Base-by-base conservation (phyloP, 37 sponge, comb jelly and placozoan species). In the Oopsacas minuta region DNA sequence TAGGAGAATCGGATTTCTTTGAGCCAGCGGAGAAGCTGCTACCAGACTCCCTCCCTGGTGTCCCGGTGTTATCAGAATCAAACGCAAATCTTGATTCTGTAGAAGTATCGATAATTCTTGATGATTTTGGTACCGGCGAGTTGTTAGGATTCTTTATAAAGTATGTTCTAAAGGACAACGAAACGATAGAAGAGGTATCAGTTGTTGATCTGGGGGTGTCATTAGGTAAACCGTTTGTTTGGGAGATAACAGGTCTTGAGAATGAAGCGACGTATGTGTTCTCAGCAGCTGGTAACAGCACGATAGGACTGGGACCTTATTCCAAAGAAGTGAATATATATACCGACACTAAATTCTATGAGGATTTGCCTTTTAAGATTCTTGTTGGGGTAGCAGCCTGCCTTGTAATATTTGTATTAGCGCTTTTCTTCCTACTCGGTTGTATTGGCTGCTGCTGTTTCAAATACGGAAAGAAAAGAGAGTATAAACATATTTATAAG, bases 181-280 rank as follows among this genome's bases (percentile, higher is more conserved):
- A 25, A 5, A 61, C 75, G 7, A 34, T 25, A 7, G 75, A 3
- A 7, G 20, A 10, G 28, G 28, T 61, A 5, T 25, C 20, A 20
- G 30, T n/a, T 7, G 75, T 7, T 32, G 75, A 12, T 3, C 8
- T 42, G 49, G 49, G 15, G 12, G 49, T 42, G 12, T 42, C 49
- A 17, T 15, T 42, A 8, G 49, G 49, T 8, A 3, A 32, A 20
- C 75, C 75, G 75, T 25, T 3, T n/a, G 30, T n/a, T 3, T 61
- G 75, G 75, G 75, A 61, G 28, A 61, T 61, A 61, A 61, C 75
- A n/a, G 75, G 75, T 25, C 75, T 61, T 25, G 75, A 3, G 75
- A 3, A 25, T 3, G 75, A 61, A 34, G 30, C 7, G 75, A 61
- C 75, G 22, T 61, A 61, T 34, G 28, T 3, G 22, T 25, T 61